Evolutionary conservation across 2,888 invertebrate species (phyloP).

Genomic region (Xanthia togata): DNA sequence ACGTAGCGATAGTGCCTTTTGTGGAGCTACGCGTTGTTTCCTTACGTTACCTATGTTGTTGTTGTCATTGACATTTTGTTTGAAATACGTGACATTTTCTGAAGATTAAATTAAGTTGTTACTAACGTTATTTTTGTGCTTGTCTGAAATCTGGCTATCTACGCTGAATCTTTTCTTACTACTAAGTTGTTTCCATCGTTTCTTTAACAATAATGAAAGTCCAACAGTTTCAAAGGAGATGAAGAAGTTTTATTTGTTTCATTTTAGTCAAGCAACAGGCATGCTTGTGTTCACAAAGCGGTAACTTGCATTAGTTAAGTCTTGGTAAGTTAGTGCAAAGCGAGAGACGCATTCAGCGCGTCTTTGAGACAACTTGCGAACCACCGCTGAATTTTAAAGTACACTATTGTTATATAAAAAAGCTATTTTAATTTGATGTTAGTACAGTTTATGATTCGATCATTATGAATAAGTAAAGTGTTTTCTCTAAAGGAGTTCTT

Average conservation of each 20-base stretch:
- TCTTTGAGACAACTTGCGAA: slow-evolving; percentile 13
- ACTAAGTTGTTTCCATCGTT: slow-evolving; percentile 9
- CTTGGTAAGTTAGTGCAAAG: slow-evolving; percentile 4
- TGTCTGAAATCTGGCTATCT: not conserved
- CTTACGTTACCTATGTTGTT: slow-evolving; percentile 12
- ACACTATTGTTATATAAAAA: slow-evolving; percentile 7
- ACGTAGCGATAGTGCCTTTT: not conserved
- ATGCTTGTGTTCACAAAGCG: slow-evolving; percentile 15
- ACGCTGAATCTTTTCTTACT: not conserved
- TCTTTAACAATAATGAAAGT: slow-evolving; percentile 2
- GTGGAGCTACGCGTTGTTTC: not conserved
- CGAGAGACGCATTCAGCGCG: slow-evolving; percentile 10
- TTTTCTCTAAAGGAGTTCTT: not conserved
- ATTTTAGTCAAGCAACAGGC: slow-evolving; percentile 25
- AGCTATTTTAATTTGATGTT: not conserved
- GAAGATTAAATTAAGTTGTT: not conserved
- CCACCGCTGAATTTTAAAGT: not conserved
- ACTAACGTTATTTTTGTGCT: not conserved
- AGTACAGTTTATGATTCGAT: not conserved
- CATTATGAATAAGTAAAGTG: not conserved
- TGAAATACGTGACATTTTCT: slow-evolving; percentile 21
- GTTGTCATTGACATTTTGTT: slow-evolving; percentile 36
- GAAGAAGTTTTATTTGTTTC: slow-evolving; percentile 40
- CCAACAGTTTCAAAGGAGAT: slow-evolving; percentile 23
- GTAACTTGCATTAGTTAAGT: not conserved